Conservation (phyloP, 2,888 invertebrate genomes). For the Allacma fusca region DNA sequence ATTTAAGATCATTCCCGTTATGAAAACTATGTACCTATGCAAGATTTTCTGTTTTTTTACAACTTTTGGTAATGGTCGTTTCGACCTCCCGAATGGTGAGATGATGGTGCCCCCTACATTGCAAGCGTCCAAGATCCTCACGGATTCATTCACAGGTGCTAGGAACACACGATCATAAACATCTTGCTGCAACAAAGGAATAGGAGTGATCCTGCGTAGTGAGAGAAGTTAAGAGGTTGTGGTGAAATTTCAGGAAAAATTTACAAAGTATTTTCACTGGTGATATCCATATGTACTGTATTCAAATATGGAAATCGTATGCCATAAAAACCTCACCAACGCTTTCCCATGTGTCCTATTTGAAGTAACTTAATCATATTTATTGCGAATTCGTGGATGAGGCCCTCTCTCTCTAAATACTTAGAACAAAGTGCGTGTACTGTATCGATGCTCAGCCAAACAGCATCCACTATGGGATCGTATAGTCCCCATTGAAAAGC, state of each 20-base stretch:
- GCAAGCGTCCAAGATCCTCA: constrained; percentile 33
- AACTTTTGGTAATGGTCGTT: not conserved
- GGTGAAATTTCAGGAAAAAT: too few species aligned
- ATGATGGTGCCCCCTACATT: constrained; percentile 6
- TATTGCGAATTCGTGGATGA: constrained; percentile 16
- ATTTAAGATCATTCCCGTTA: too few species aligned
- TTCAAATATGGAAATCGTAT: not conserved
- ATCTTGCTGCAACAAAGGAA: constrained; percentile 27
- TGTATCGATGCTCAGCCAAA: constrained; percentile 30
- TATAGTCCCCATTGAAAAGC: constrained; percentile 35
- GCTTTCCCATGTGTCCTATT: not conserved
- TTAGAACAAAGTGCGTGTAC: constrained; percentile 28
- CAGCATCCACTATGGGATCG: constrained; percentile 26
- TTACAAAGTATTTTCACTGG: not conserved
- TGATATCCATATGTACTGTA: too few species aligned
- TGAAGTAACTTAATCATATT: constrained; percentile 20
- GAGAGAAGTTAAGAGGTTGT: not conserved
- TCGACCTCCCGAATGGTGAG: not conserved
- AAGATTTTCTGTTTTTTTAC: not conserved
- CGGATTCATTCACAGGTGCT: constrained; percentile 25
- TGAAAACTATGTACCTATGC: too few species aligned
- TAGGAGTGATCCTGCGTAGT: constrained; percentile 10
- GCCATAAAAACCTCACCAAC: constrained; percentile 25
- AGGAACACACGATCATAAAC: constrained; percentile 32
- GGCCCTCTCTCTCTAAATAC: constrained; percentile 7